A percentile compares a stretch with the other conserved stretches of the same genome.
phyloP scores from a whole-genome alignment of 2,888 invertebrate genomes.

The Stegana nigrithorax region DNA sequence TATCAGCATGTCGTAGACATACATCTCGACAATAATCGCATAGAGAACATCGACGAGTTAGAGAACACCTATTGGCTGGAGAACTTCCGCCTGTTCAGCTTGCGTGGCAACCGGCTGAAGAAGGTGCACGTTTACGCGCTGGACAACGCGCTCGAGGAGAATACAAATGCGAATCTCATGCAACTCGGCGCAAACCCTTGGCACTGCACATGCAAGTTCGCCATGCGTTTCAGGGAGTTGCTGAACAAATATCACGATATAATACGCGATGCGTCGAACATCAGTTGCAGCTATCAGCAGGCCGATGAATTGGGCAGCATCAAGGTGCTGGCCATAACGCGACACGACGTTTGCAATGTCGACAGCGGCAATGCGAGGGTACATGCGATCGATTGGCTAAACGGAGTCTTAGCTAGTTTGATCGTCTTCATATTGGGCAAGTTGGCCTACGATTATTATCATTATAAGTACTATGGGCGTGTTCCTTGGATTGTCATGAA shows the following conservation, averaged over 20 bases:
- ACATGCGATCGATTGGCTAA: slow-evolving; percentile 79
- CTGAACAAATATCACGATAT: slow-evolving; percentile 77
- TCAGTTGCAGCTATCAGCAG: slow-evolving; percentile 77
- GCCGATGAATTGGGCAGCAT: slow-evolving; percentile 62
- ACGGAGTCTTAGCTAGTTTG: slow-evolving; percentile 75
- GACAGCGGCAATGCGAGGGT: slow-evolving; percentile 71
- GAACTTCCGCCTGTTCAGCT: slow-evolving; percentile 81
- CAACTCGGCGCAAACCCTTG: slow-evolving; percentile 83
- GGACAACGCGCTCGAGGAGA: slow-evolving; percentile 81
- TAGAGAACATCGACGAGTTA: slow-evolving; percentile 75
- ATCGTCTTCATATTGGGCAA: slow-evolving; percentile 80
- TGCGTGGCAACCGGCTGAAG: slow-evolving; percentile 78
- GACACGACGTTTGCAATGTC: slow-evolving; percentile 77
- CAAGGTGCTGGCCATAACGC: slow-evolving; percentile 77
- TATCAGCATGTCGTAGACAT: slow-evolving; percentile 80
- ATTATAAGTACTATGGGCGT: slow-evolving; percentile 81
- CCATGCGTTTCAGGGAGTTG: slow-evolving; percentile 80
- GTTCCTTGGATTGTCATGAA: slow-evolving; percentile 87
- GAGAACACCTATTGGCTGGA: slow-evolving; percentile 85
- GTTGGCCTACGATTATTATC: slow-evolving; percentile 84
- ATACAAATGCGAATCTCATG: slow-evolving; percentile 77
- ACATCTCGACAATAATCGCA: slow-evolving; percentile 81
- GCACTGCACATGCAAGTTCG: slow-evolving; percentile 85
- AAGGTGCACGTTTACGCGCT: slow-evolving; percentile 86
- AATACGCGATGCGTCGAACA: slow-evolving; percentile 77